Conservation (phyloP, 2,888 invertebrate genomes). For the Aphodius sticticus region DNA sequence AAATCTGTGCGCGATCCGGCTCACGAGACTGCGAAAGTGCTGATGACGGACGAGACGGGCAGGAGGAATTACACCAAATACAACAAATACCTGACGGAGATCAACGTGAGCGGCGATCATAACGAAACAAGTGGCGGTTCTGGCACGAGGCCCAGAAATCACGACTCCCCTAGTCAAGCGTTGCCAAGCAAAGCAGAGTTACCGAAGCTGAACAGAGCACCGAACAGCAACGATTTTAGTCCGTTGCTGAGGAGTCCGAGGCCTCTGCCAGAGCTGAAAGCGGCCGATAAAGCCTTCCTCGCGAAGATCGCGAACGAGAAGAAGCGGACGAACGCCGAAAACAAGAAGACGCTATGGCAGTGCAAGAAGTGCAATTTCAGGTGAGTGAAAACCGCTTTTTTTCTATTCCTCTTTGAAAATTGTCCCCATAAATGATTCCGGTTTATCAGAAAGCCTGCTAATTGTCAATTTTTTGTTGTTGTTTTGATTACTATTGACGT, state of each 20-base stretch:
- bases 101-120: constrained; percentile 50
- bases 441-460: too few relatives aligned
- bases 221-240: constrained; percentile 49
- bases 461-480: neutral
- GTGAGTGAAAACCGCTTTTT: constrained; percentile 61
- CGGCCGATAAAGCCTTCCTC: constrained; percentile 64
- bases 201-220: constrained; percentile 47
- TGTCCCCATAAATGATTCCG: too few relatives aligned
- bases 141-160: constrained; percentile 55
- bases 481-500: constrained; percentile 5
- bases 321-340: constrained; percentile 63
- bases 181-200: constrained; percentile 45
- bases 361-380: constrained; percentile 91
- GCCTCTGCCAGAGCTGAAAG: constrained; percentile 67
- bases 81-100: constrained; percentile 83
- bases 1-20: constrained; percentile 86
- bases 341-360: constrained; percentile 83
- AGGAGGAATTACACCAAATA: constrained; percentile 92
- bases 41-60: constrained; percentile 92
- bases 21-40: constrained; percentile 81
- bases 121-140: constrained; percentile 58
- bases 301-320: constrained; percentile 53
- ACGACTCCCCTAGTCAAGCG: constrained; percentile 41
- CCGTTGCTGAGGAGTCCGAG: constrained; percentile 51
- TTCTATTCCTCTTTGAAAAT: neutral